A percentile compares a stretch with the other conserved stretches of the same genome.
Evolutionary conservation across 2,888 invertebrate species (phyloP).

Genomic region (Mimachlamys varia): DNA sequence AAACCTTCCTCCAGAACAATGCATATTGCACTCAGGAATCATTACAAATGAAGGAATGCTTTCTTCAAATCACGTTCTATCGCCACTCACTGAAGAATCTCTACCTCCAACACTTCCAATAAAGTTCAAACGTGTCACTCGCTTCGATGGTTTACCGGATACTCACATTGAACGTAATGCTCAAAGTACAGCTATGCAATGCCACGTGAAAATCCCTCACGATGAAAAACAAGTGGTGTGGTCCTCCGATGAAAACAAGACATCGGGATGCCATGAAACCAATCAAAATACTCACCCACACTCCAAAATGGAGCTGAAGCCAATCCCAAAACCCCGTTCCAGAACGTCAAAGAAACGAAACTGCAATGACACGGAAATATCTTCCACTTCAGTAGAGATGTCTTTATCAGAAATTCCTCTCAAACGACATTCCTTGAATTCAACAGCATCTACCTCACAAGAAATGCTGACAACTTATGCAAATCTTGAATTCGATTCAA

Average conservation of each 20-base stretch:
- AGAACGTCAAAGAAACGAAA: not conserved
- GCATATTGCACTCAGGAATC: not conserved
- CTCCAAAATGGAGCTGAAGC: not conserved
- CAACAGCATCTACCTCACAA: not conserved
- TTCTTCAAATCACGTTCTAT: not conserved
- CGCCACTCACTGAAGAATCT: not conserved
- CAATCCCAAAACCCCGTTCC: not conserved
- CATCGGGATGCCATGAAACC: not conserved
- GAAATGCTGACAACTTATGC: not conserved
- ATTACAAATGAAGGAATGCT: not conserved
- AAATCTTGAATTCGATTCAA: not conserved
- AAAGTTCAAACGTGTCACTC: not conserved
- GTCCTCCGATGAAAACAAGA: not conserved
- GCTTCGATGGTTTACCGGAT: not conserved
- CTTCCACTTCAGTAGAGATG: too few relatives aligned
- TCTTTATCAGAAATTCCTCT: not conserved
- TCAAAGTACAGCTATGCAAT: not conserved
- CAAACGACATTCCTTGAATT: not conserved
- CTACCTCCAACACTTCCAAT: not conserved
- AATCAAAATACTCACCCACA: not conserved
- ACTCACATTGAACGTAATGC: not conserved
- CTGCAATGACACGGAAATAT: too few relatives aligned
- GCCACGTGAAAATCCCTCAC: not conserved
- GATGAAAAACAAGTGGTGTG: not conserved
- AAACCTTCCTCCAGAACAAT: not conserved